These are phyloP conservation scores for Pristionchus japonicus DNA, from an alignment of 2,888 invertebrate species.

Conservation along the genomic window DNA sequence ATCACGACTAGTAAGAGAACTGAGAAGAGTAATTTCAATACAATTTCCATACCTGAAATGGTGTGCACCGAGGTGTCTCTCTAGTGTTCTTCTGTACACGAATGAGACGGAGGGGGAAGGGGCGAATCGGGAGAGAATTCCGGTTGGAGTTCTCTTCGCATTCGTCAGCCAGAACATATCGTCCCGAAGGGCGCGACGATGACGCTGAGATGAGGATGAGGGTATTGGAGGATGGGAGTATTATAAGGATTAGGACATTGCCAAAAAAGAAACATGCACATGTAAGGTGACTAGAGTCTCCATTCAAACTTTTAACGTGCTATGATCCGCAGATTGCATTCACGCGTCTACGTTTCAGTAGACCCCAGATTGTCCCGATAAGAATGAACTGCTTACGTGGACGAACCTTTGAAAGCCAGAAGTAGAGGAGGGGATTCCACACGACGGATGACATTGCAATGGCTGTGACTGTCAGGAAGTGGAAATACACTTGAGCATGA, in stretches of 20 bases:
- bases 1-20: too few species aligned
- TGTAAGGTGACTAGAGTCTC: too few species aligned
- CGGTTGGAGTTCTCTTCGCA: slow-evolving; percentile 60
- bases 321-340: too few species aligned
- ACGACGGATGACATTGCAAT: slow-evolving; percentile 74
- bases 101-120: slow-evolving; percentile 72
- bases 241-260: not conserved
- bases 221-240: not conserved
- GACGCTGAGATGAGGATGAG: slow-evolving; percentile 61
- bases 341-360: too few species aligned
- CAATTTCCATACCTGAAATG: slow-evolving; percentile 20
- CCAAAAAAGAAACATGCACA: too few species aligned
- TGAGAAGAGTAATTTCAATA: too few species aligned
- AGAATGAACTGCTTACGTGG: not conserved
- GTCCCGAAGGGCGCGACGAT: slow-evolving; percentile 72
- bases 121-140: slow-evolving; percentile 69
- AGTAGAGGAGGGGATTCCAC: slow-evolving; percentile 74
- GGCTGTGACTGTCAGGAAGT: slow-evolving; percentile 70
- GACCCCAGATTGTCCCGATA: too few species aligned
- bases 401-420: slow-evolving; percentile 74
- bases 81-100: slow-evolving; percentile 69
- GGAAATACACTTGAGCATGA: slow-evolving; percentile 69
- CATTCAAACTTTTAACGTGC: too few species aligned
- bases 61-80: slow-evolving; percentile 65
- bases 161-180: slow-evolving; percentile 75